A percentile compares a stretch with the other conserved stretches of the same genome.
phyloP scores from a whole-genome alignment of 1,140 invertebrate genomes.

The Ceratosolen solmsi region DNA sequence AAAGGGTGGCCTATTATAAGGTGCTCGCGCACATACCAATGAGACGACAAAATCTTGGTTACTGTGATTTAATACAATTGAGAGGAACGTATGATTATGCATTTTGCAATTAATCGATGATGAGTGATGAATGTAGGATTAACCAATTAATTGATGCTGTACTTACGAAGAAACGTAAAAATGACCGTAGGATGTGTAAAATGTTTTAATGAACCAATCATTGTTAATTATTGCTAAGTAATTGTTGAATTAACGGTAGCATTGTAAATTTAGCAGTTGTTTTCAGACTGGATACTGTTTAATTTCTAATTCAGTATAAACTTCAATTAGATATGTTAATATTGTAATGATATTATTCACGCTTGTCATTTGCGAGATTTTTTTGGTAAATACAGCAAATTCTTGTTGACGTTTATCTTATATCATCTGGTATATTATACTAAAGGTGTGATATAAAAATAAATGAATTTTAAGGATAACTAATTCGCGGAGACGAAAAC shows the following conservation, averaged over 20 bases:
- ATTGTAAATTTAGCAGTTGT: background rate
- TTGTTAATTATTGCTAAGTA: constrained; percentile 11
- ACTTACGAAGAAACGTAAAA: background rate
- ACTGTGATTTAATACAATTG: constrained; percentile 25
- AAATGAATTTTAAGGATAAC: constrained; percentile 18
- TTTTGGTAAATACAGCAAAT: constrained; percentile 14
- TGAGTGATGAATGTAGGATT: background rate
- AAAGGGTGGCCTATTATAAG: constrained; percentile 85
- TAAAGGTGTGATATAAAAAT: background rate
- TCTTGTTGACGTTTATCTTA: constrained; percentile 18
- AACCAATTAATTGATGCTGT: background rate
- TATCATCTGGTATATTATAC: background rate
- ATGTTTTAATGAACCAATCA: background rate
- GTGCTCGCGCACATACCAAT: background rate
- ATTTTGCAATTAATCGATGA: constrained; percentile 25
- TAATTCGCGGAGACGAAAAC: background rate
- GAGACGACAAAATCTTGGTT: background rate
- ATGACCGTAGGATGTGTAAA: background rate
- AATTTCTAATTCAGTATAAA: background rate
- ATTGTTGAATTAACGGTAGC: background rate
- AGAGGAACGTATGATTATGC: background rate
- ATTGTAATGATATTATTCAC: background rate
- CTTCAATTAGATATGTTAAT: background rate
- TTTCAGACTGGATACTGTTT: background rate
- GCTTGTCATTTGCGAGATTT: background rate